Percentiles rank a stretch among this genome's conserved stretches.
phyloP scores from a whole-genome alignment of 1,140 invertebrate genomes.

The Pteromalus puparum region DNA sequence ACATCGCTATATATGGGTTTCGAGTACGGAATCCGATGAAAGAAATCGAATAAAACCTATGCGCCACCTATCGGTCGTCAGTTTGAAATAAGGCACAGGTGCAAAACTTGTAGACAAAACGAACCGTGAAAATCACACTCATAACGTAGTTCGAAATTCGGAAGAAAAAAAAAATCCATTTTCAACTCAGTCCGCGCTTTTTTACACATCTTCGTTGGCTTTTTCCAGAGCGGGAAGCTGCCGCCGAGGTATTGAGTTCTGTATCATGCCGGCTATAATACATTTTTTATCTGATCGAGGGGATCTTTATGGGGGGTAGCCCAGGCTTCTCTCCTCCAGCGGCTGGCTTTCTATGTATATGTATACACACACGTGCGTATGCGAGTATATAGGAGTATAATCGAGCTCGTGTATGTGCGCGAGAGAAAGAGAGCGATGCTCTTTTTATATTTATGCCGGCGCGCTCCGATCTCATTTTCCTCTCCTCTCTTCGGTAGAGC shows the following conservation, averaged over 20 bases:
- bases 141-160: too few species aligned
- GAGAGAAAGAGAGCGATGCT: slow-evolving; percentile 25
- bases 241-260: slow-evolving; percentile 72
- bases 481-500: slow-evolving; percentile 31
- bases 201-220: slow-evolving; percentile 46
- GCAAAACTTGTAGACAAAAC: too few species aligned
- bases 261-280: slow-evolving; percentile 75
- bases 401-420: slow-evolving; percentile 53
- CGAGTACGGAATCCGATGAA: too few species aligned
- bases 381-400: slow-evolving; percentile 51
- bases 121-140: too few species aligned
- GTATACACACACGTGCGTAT: slow-evolving; percentile 35
- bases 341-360: not conserved
- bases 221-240: slow-evolving; percentile 50
- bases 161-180: too few species aligned
- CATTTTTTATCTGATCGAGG: slow-evolving; percentile 77
- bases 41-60: too few species aligned
- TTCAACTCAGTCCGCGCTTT: slow-evolving; percentile 26
- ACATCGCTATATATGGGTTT: too few species aligned
- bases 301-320: slow-evolving; percentile 73
- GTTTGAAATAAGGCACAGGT: too few species aligned
- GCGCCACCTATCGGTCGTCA: too few species aligned
- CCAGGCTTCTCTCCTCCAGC: not conserved
- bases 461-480: slow-evolving; percentile 50
- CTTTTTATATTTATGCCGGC: slow-evolving; percentile 51